These are phyloP conservation scores for Auanema sp. DNA, from an alignment of 2,888 invertebrate species.

Conservation along the genomic window DNA sequence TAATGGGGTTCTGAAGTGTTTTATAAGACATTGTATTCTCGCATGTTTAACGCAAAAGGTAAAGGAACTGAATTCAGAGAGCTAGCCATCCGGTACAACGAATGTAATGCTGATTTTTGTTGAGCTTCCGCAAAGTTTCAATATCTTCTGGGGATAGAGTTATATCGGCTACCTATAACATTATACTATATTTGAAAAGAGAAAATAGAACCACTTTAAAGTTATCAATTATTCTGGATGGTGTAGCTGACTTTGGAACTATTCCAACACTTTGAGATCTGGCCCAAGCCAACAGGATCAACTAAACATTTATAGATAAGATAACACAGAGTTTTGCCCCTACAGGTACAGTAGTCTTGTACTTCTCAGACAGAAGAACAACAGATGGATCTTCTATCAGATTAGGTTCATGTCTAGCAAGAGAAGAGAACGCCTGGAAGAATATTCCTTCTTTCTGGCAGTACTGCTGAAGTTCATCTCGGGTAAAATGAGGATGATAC, in stretches of 20 bases:
- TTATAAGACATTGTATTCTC: too few relatives aligned
- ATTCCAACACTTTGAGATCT: constrained; percentile 74
- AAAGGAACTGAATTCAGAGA: constrained; percentile 12
- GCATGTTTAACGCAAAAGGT: background rate
- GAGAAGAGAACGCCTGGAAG: constrained; percentile 67
- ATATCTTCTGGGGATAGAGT: constrained; percentile 45
- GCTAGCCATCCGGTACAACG: constrained; percentile 54
- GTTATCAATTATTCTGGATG: constrained; percentile 51
- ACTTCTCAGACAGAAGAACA: constrained; percentile 70
- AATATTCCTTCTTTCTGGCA: constrained; percentile 65
- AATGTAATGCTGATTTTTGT: constrained; percentile 52
- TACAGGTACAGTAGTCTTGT: constrained; percentile 64
- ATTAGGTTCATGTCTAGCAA: constrained; percentile 62
- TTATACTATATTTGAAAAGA: background rate
- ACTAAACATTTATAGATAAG: too few relatives aligned
- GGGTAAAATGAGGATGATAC: constrained; percentile 67
- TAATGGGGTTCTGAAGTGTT: too few relatives aligned
- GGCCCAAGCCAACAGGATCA: constrained; percentile 75
- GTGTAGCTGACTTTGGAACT: constrained; percentile 59
- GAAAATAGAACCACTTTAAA: constrained; percentile 31
- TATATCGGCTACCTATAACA: constrained; percentile 24
- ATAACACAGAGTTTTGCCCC: background rate
- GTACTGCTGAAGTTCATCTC: constrained; percentile 62
- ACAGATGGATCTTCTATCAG: constrained; percentile 73
- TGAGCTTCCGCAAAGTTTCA: constrained; percentile 35